These are phyloP conservation scores for Erinaceus europaeus DNA, from an alignment of 2,113 vertebrate species.

Conservation along the genomic window DNA sequence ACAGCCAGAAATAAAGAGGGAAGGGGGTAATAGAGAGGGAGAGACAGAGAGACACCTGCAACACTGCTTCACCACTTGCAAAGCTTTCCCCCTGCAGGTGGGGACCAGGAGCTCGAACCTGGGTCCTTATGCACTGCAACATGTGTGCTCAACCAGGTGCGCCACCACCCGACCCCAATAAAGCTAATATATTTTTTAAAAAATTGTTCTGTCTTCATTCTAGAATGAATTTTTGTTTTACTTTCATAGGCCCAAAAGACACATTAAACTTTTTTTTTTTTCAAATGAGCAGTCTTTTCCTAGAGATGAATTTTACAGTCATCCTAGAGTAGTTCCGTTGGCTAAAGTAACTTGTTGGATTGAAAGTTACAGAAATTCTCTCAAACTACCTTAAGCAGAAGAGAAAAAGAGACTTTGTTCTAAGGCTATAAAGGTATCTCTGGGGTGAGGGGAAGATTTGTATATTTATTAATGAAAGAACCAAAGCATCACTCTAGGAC, in stretches of 20 bases:
- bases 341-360: neutral
- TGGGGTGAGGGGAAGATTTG: neutral
- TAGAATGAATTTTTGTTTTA: constrained; percentile 24
- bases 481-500: neutral
- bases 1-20: no score
- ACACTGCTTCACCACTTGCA: no score
- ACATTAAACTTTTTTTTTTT: constrained; percentile 35
- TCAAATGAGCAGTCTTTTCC: constrained; percentile 29
- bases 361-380: neutral
- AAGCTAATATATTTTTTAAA: no score
- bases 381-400: neutral
- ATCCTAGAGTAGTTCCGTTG: neutral
- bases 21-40: no score
- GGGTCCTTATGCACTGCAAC: no score
- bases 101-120: no score
- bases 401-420: neutral
- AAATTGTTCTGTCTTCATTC: no score
- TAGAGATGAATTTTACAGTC: constrained; percentile 15
- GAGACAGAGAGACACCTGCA: no score
- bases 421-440: neutral
- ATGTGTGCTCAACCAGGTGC: no score
- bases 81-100: no score
- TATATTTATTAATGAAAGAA: neutral
- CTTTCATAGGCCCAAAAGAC: constrained; percentile 29
- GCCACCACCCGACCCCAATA: no score